These are phyloP conservation scores for Petrolisthes cinctipes DNA, from an alignment of 2,888 invertebrate genomes.

Conservation along the genomic window DNA sequence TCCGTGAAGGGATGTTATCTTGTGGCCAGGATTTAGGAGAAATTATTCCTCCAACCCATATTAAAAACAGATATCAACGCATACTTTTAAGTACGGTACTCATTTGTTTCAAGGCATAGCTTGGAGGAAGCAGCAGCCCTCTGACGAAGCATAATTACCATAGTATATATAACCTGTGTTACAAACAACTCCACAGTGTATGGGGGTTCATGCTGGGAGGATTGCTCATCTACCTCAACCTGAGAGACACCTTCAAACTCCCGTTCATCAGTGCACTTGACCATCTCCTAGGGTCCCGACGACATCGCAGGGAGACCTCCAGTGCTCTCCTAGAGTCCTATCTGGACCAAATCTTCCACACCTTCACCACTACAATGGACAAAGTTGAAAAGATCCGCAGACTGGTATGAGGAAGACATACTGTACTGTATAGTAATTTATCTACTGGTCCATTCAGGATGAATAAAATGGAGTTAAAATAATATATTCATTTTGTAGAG, in stretches of 20 bases:
- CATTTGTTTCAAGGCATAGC: background rate
- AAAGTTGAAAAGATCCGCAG: constrained; percentile 18
- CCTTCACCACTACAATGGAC: constrained; percentile 15
- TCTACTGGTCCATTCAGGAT: no score
- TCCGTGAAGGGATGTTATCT: no score
- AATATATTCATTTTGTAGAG: no score
- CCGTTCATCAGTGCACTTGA: constrained; percentile 1
- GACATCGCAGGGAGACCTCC: background rate
- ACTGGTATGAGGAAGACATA: background rate
- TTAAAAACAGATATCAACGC: no score
- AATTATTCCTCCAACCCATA: no score
- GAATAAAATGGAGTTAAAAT: no score
- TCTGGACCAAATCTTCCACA: background rate
- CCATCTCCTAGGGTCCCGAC: background rate
- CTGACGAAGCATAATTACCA: no score
- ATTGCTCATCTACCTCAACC: constrained; percentile 5
- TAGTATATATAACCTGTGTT: background rate
- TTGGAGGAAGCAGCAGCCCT: background rate
- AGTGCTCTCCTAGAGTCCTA: background rate
- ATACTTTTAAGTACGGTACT: no score
- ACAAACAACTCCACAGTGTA: background rate
- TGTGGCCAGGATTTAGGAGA: no score
- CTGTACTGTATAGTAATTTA: background rate
- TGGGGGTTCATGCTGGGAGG: constrained; percentile 32
- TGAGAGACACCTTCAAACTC: constrained; percentile 5